Base-by-base conservation (phyloP, 2,888 invertebrate species). In the Drosophila neotestacea region DNA sequence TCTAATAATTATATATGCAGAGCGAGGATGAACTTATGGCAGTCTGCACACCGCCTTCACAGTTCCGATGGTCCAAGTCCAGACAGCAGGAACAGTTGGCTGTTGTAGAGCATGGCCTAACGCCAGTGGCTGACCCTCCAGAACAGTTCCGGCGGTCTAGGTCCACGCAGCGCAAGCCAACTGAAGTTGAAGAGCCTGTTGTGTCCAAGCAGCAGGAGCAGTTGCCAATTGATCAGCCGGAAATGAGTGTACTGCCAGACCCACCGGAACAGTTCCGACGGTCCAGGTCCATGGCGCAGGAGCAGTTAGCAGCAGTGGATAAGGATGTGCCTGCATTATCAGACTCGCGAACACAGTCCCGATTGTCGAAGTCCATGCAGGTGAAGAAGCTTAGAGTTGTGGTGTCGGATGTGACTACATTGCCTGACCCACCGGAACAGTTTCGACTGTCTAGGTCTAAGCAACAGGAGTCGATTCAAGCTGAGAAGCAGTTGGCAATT, bases 11-110 rank as follows among this genome's bases (percentile, higher is more conserved):
- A 0, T 3, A n/a, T n/a, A 1, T 22, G 22, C 32, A 77, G 78
- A 72, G 55, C 16, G 60, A 65, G 38, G 52, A 66, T 36, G 66
- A 73, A 6, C 32, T 60, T 3, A 9, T 64, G 7, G 41, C 51
- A 1, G 51, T 73, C 4, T 77, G 66, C 9, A 65, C 78, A 6
- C 73, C 73, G 4, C 73, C 73, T 2, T 0, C 46, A 28, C 64
- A 77, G 16, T 73, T 55, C 30, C 73, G 73, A 3, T 11, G 13
- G 13, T 55, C 65, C 5, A 59, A 4, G 27, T 32, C 52, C 1
- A 58, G 52, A 22, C 63, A 62, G 27, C 13, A 16, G 28, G 42
- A 44, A 6, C 28, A 11, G 11, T 28, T n/a, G n/a, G 1, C 27
- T 7, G 4, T 7, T n/a, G 27, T 11, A 36, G 36, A 51, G 36